These are phyloP conservation scores for Ammodytes marinus DNA, from an alignment of 2,113 vertebrate species.

Conservation along the genomic window DNA sequence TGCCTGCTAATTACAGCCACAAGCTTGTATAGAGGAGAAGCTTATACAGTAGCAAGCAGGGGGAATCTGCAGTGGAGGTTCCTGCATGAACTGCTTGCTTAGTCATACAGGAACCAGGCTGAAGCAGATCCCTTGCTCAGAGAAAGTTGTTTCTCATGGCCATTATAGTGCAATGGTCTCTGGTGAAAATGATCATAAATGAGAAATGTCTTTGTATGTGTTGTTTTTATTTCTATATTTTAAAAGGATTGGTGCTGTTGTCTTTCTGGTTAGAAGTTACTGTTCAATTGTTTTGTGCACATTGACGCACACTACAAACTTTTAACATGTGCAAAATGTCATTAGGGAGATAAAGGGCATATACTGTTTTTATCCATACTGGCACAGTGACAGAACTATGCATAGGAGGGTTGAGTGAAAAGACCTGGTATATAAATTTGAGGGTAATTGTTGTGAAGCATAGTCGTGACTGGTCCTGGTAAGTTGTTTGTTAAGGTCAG, in stretches of 20 bases:
- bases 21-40: no score
- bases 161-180: constrained; percentile 1
- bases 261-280: neutral
- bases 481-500: no score
- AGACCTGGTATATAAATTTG: neutral
- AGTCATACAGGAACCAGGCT: constrained; percentile 61
- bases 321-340: constrained; percentile 1
- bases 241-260: neutral
- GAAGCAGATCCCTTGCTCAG: constrained; percentile 38
- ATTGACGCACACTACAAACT: neutral
- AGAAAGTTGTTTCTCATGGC: constrained; percentile 19
- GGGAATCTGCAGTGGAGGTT: constrained; percentile 48
- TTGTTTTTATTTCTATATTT: neutral
- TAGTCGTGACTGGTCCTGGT: no score
- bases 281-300: neutral
- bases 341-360: neutral
- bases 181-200: constrained; percentile 9
- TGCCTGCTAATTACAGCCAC: constrained; percentile 30
- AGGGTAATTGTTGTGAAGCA: neutral
- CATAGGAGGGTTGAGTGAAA: neutral
- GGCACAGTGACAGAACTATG: neutral
- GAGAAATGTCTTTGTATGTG: neutral
- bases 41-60: constrained; percentile 47
- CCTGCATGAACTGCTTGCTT: constrained; percentile 46
- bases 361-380: constrained; percentile 13